These are phyloP conservation scores for Drosophila pruinosa DNA, from an alignment of 1,140 invertebrate genomes.

Conservation along the genomic window DNA sequence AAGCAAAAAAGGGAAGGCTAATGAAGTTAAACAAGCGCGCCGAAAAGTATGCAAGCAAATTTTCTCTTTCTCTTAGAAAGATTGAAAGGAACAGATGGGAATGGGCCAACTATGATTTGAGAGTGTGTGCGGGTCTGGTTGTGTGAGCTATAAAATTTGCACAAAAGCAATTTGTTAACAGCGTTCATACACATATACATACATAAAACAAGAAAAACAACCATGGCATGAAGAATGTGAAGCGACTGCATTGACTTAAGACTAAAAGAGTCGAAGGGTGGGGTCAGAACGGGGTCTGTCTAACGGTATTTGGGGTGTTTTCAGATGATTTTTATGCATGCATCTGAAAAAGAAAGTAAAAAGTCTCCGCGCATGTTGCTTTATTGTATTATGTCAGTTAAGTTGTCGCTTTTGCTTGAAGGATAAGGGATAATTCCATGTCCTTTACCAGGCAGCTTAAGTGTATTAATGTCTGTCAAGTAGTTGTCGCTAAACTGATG, in stretches of 20 bases:
- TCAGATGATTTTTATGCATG: constrained; percentile 64
- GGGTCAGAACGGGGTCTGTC: not conserved
- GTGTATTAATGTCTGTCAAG: constrained; percentile 81
- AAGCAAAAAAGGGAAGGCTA: constrained; percentile 33
- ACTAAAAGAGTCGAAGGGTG: not conserved
- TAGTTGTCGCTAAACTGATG: constrained; percentile 75
- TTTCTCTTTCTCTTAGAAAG: constrained; percentile 4
- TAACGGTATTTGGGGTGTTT: constrained; percentile 53
- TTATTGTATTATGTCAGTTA: constrained; percentile 81
- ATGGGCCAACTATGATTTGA: not conserved
- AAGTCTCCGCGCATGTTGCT: constrained; percentile 50
- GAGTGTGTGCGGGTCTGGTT: constrained; percentile 14
- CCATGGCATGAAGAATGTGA: constrained; percentile 4
- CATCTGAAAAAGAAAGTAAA: not conserved
- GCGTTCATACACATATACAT: constrained; percentile 21
- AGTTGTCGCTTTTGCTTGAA: constrained; percentile 66
- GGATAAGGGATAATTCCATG: constrained; percentile 73
- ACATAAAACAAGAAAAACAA: constrained; percentile 2
- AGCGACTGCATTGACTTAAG: constrained; percentile 55
- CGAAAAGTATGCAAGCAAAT: constrained; percentile 41
- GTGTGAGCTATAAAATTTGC: constrained; percentile 63
- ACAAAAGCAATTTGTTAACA: constrained; percentile 77
- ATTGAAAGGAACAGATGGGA: too few species aligned
- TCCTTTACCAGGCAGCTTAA: constrained; percentile 71
- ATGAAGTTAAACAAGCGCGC: constrained; percentile 57